Evolutionary conservation across 2,888 invertebrate genomes (phyloP).

Genomic region (Isotomurus palustris): DNA sequence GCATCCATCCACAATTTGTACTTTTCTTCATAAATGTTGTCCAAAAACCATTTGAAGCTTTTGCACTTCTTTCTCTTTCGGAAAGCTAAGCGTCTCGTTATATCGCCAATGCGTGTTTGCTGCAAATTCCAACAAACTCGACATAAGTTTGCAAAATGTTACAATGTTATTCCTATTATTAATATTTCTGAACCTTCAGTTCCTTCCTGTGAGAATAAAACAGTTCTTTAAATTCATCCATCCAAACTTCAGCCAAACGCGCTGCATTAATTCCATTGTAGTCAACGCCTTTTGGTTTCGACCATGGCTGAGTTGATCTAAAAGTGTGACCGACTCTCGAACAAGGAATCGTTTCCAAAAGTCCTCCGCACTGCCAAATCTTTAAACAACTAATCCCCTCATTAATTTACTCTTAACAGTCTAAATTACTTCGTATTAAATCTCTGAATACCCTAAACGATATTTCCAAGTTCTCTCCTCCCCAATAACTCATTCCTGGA

Average conservation of each 20-base stretch:
- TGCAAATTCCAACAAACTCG: too few relatives aligned
- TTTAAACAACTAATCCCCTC: too few relatives aligned
- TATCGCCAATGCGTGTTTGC: too few relatives aligned
- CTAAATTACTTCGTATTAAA: too few relatives aligned
- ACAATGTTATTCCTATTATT: too few relatives aligned
- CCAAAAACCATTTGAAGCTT: conserved; percentile 82
- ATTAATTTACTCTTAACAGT: too few relatives aligned
- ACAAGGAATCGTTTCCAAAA: conserved; percentile 94
- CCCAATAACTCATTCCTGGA: conserved; percentile 8
- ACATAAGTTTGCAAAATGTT: too few relatives aligned
- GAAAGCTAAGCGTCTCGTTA: conserved; percentile 71
- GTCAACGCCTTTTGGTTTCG: conserved; percentile 95
- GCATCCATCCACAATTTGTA: too few relatives aligned
- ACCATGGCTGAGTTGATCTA: conserved; percentile 95
- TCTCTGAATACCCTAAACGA: conserved; percentile 4
- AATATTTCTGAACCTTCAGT: too few relatives aligned
- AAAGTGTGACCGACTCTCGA: conserved; percentile 88
- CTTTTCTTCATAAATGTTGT: conserved; percentile 57
- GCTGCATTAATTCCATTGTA: conserved; percentile 97
- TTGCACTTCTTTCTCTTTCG: conserved; percentile 80
- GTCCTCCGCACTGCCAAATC: conserved; percentile 99
- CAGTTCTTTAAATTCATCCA: conserved; percentile 96
- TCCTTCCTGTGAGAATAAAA: conserved; percentile 94
- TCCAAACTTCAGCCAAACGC: conserved; percentile 98
- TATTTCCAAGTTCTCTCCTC: conserved; percentile 14